Evolutionary conservation across 1,140 invertebrate genomes (phyloP).

Genomic region (Bicyclus anynana): DNA sequence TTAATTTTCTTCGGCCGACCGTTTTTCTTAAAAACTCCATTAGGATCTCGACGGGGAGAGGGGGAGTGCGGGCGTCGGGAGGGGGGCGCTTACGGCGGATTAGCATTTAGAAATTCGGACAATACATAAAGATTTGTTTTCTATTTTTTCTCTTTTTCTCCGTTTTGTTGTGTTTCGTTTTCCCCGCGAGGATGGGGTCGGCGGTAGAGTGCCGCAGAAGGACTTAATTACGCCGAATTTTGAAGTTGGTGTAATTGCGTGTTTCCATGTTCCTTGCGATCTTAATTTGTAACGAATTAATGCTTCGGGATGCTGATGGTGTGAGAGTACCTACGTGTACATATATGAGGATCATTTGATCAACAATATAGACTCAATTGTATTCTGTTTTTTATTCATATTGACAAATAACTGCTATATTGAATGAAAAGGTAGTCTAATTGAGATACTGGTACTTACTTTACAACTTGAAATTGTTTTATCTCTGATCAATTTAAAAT

Average conservation of each 20-base stretch:
- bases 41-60: slow-evolving; percentile 34
- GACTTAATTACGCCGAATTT: slow-evolving; percentile 37
- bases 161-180: slow-evolving; percentile 31
- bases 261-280: slow-evolving; percentile 20
- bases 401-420: no score
- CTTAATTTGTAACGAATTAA: slow-evolving; percentile 20
- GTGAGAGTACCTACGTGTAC: no score
- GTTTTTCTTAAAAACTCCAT: slow-evolving; percentile 54
- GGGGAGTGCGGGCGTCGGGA: slow-evolving; percentile 1
- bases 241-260: slow-evolving; percentile 31
- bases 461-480: no score
- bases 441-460: no score
- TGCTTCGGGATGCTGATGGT: not conserved
- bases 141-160: slow-evolving; percentile 11
- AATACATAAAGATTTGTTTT: slow-evolving; percentile 19
- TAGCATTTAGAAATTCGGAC: slow-evolving; percentile 33
- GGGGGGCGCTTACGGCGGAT: slow-evolving; percentile 18
- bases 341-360: no score
- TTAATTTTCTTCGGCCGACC: slow-evolving; percentile 51
- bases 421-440: no score
- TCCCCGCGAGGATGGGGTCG: no score
- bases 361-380: no score
- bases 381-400: no score
- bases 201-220: slow-evolving; percentile 29
- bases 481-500: no score